Conservation (phyloP, 2,888 invertebrate genomes). For the Drosophila tanythrix region DNA sequence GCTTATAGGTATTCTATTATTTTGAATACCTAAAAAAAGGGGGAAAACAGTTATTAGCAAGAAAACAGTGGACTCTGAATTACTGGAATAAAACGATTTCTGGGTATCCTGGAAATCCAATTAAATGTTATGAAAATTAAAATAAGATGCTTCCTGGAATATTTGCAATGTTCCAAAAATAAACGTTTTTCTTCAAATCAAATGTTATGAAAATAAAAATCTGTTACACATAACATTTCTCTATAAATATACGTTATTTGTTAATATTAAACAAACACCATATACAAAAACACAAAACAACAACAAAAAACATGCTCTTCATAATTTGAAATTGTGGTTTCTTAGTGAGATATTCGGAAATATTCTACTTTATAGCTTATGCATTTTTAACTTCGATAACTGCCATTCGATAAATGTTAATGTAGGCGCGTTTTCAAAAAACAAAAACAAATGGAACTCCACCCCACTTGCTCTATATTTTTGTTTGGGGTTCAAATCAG, state of each 20-base stretch:
- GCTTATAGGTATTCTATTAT: background rate
- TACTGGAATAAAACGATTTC: background rate
- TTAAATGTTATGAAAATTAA: background rate
- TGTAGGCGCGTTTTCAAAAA: background rate
- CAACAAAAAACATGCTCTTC: background rate
- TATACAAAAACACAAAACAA: background rate
- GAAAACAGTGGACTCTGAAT: background rate
- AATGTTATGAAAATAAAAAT: background rate
- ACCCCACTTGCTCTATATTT: constrained; percentile 3
- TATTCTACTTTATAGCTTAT: background rate
- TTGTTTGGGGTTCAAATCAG: constrained; percentile 36
- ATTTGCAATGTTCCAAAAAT: background rate
- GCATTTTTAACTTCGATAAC: background rate
- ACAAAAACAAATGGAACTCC: background rate
- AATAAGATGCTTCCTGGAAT: background rate
- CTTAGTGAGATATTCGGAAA: background rate
- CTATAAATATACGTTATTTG: constrained; percentile 1
- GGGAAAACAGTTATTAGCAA: background rate
- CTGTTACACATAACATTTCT: background rate
- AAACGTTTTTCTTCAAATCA: background rate
- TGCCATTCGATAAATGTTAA: background rate
- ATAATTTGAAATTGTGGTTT: background rate
- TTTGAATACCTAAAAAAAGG: background rate
- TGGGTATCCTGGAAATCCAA: background rate
- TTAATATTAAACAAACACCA: background rate